These are phyloP conservation scores for Eulemur rubriventer DNA, from an alignment of 2,797 vertebrate genomes.

Conservation along the genomic window DNA sequence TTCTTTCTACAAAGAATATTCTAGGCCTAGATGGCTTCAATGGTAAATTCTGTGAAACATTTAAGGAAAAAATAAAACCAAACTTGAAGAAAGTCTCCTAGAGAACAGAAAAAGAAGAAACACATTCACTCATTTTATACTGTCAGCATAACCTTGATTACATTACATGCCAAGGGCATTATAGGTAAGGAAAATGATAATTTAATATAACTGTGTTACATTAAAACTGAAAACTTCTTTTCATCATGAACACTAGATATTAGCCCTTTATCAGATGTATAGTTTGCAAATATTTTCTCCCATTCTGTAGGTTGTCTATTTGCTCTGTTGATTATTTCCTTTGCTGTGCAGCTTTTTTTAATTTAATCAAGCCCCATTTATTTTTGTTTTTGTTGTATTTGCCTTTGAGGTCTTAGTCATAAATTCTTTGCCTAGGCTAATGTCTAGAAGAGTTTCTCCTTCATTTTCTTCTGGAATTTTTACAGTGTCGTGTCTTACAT, in stretches of 20 bases:
- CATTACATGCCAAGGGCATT: background rate
- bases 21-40: background rate
- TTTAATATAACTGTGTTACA: slow-evolving; percentile 41
- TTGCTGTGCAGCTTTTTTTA: background rate
- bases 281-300: background rate
- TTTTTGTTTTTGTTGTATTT: background rate
- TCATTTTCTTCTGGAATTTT: background rate
- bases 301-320: background rate
- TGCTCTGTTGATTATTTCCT: background rate
- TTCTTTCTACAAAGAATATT: slow-evolving; percentile 38
- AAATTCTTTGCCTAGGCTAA: background rate
- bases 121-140: background rate
- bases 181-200: slow-evolving; percentile 25
- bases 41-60: slow-evolving; percentile 13
- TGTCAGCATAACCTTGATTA: background rate
- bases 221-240: slow-evolving; percentile 43
- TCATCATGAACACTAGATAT: background rate
- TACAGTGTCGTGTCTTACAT: background rate
- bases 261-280: background rate
- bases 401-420: background rate
- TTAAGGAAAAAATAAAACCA: slow-evolving; percentile 35
- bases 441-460: background rate
- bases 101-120: slow-evolving; percentile 10
- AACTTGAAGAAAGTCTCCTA: background rate
- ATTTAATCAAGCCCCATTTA: background rate